Conservation (phyloP, 2,888 invertebrate genomes). For the Rhingia campestris region DNA sequence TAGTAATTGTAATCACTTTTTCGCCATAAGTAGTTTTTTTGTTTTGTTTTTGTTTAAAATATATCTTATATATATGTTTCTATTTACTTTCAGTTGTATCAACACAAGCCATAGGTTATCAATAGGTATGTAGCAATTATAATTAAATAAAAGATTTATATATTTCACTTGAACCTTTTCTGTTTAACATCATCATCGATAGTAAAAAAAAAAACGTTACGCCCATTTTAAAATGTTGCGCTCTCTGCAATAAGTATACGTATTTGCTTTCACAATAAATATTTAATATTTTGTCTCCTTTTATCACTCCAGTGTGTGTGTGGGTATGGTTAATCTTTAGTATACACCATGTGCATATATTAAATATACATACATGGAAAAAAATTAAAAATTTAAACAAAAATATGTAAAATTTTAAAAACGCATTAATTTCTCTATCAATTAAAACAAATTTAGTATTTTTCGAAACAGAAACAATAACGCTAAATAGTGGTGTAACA, state of each 20-base stretch:
- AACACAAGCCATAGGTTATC: slow-evolving; percentile 74
- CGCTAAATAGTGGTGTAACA: slow-evolving; percentile 20
- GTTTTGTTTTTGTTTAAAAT: slow-evolving; percentile 64
- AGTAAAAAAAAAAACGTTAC: background rate
- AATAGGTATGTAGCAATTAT: slow-evolving; percentile 70
- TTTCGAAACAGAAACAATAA: slow-evolving; percentile 24
- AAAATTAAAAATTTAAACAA: slow-evolving; percentile 20
- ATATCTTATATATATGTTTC: slow-evolving; percentile 56
- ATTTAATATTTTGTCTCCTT: slow-evolving; percentile 41
- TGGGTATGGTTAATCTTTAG: background rate
- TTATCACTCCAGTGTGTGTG: slow-evolving; percentile 44
- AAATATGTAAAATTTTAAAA: slow-evolving; percentile 20
- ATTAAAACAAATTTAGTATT: slow-evolving; percentile 38
- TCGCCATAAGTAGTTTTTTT: slow-evolving; percentile 62
- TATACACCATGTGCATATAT: slow-evolving; percentile 12
- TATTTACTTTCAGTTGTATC: slow-evolving; percentile 72
- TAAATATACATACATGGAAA: background rate
- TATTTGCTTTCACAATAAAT: slow-evolving; percentile 60
- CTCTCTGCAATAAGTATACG: slow-evolving; percentile 12
- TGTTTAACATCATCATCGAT: background rate
- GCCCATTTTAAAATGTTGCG: background rate
- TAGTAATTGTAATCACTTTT: slow-evolving; percentile 42
- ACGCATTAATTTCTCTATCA: slow-evolving; percentile 33
- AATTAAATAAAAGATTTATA: slow-evolving; percentile 62
- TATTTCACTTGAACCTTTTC: slow-evolving; percentile 39